Percentiles rank a stretch among this genome's conserved stretches.
Conservation (phyloP, 1,140 invertebrate species). For the Drosophila biarmipes region DNA sequence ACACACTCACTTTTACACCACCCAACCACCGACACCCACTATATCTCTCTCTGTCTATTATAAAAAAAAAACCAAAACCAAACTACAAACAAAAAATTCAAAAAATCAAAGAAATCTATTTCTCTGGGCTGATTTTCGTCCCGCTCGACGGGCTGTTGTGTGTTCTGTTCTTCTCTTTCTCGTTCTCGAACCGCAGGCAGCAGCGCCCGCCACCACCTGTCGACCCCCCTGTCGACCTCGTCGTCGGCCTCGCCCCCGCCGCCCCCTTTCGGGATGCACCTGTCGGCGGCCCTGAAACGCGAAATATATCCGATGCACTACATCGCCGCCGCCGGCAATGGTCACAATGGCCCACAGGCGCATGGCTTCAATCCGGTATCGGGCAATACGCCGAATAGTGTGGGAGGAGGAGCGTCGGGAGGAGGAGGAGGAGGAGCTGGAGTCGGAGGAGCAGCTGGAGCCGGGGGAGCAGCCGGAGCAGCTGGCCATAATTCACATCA, state of each 20-base stretch:
- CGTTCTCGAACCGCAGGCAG: constrained; percentile 81
- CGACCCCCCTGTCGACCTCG: constrained; percentile 78
- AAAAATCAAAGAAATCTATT: constrained; percentile 69
- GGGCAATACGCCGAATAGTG: constrained; percentile 32
- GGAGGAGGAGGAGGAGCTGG: constrained; percentile 9
- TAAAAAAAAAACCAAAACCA: constrained; percentile 27
- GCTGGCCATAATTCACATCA: constrained; percentile 81
- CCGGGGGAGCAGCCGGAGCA: constrained; percentile 24
- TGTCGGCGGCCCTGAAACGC: constrained; percentile 75
- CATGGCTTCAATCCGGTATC: constrained; percentile 58
- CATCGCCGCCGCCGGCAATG: constrained; percentile 67
- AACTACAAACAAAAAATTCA: constrained; percentile 40
- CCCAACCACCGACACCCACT: constrained; percentile 24
- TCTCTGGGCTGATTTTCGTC: constrained; percentile 84
- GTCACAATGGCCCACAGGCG: constrained; percentile 56
- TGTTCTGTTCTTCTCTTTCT: constrained; percentile 84
- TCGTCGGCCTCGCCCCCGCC: constrained; percentile 78
- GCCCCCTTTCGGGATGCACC: constrained; percentile 73
- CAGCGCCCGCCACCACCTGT: constrained; percentile 79
- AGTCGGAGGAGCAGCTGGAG: constrained; percentile 17
- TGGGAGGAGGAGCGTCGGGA: constrained; percentile 1
- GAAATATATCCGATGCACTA: constrained; percentile 76
- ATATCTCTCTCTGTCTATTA: constrained; percentile 52
- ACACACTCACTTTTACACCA: constrained; percentile 50
- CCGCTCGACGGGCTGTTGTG: constrained; percentile 83